Conservation (phyloP, 2,888 invertebrate species). For the Athalia cordata region DNA sequence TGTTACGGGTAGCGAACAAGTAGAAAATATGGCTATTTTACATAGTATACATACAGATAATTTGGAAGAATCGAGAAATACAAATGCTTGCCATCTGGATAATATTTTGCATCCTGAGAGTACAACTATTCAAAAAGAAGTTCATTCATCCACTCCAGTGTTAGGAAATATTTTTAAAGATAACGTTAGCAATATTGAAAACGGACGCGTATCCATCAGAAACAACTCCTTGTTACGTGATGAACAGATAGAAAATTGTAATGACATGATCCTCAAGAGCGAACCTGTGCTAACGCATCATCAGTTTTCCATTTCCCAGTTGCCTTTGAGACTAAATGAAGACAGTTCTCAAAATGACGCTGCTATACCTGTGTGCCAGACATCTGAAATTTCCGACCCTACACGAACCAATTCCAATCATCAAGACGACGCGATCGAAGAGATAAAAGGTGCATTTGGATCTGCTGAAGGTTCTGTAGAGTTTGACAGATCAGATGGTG, state of each 20-base stretch:
- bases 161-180: constrained; percentile 43
- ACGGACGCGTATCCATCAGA: constrained; percentile 25
- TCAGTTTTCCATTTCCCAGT: constrained; percentile 8
- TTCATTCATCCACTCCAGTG: constrained; percentile 40
- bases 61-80: constrained; percentile 32
- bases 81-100: constrained; percentile 51
- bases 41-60: constrained; percentile 37
- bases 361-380: not conserved
- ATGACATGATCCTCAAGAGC: constrained; percentile 7
- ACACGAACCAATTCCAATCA: constrained; percentile 15
- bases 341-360: constrained; percentile 16
- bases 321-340: not conserved
- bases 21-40: constrained; percentile 26
- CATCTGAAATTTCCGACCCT: not conserved
- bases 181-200: constrained; percentile 32
- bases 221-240: constrained; percentile 16
- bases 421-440: constrained; percentile 9
- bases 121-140: constrained; percentile 48
- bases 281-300: not conserved
- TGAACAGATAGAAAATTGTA: constrained; percentile 12
- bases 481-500: constrained; percentile 51
- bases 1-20: constrained; percentile 25
- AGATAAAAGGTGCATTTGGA: not conserved
- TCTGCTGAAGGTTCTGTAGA: constrained; percentile 23
- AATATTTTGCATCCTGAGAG: constrained; percentile 48